A percentile compares a stretch with the other conserved stretches of the same genome.
Conservation (phyloP, 2,888 invertebrate genomes). For the Tetheella fluctuosa region DNA sequence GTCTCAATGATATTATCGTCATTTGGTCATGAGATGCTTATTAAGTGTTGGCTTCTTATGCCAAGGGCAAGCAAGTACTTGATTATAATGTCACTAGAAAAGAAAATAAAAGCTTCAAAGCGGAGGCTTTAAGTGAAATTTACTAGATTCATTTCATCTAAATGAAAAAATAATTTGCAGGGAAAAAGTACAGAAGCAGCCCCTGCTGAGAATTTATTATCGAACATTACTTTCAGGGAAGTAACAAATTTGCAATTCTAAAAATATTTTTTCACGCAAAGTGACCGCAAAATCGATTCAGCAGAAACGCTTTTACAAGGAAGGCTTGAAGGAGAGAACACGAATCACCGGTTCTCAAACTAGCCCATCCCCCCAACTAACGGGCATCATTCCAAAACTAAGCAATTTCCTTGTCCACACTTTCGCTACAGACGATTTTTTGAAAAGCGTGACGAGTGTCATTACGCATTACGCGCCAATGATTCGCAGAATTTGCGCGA, state of each 20-base stretch:
- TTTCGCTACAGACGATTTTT: conserved; percentile 32
- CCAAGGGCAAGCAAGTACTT: too few species aligned
- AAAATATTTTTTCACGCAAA: conserved; percentile 27
- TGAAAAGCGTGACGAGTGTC: conserved; percentile 36
- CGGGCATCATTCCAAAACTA: conserved; percentile 36
- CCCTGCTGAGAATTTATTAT: conserved; percentile 4
- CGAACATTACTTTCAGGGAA: conserved; percentile 1
- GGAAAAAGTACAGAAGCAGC: neutral
- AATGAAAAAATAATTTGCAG: conserved; percentile 10
- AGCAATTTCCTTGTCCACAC: conserved; percentile 26
- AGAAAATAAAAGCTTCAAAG: neutral
- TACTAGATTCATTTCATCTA: conserved; percentile 7
- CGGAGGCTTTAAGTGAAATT: neutral
- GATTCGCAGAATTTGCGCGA: conserved; percentile 48
- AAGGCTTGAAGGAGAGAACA: conserved; percentile 19
- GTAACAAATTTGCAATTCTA: conserved; percentile 10
- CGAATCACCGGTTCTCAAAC: conserved; percentile 24
- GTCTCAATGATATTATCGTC: too few species aligned
- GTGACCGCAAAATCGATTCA: conserved; percentile 34
- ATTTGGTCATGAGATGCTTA: too few species aligned
- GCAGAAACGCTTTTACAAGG: conserved; percentile 32
- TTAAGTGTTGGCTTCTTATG: too few species aligned
- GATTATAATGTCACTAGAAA: neutral
- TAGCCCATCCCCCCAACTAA: conserved; percentile 31
- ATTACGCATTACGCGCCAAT: conserved; percentile 15